Evolutionary conservation across 2,888 invertebrate genomes (phyloP).

Genomic region (Thyatira batis): DNA sequence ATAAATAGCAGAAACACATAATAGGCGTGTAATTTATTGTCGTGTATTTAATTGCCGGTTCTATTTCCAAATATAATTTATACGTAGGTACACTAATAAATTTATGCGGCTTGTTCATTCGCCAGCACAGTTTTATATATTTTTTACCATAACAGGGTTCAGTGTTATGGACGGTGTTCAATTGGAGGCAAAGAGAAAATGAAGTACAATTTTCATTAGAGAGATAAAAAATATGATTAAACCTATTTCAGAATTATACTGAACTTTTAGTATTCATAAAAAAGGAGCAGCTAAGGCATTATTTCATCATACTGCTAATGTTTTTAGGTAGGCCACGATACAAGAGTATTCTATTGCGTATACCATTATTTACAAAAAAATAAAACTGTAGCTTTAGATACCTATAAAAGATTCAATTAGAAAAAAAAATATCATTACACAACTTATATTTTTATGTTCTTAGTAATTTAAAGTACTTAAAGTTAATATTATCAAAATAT

Average conservation of each 20-base stretch:
- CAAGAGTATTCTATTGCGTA: too few relatives aligned
- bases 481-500: too few relatives aligned
- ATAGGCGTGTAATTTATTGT: constrained; percentile 49
- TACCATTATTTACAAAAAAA: too few relatives aligned
- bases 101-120: constrained; percentile 48
- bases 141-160: constrained; percentile 17
- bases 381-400: too few relatives aligned
- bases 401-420: too few relatives aligned
- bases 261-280: too few relatives aligned
- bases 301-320: too few relatives aligned
- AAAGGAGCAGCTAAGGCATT: neutral
- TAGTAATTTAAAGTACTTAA: too few relatives aligned
- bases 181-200: neutral
- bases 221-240: neutral
- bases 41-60: constrained; percentile 51
- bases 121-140: constrained; percentile 22
- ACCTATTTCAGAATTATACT: neutral
- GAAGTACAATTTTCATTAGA: neutral
- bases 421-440: too few relatives aligned
- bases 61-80: constrained; percentile 62
- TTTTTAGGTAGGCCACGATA: too few relatives aligned
- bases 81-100: constrained; percentile 50
- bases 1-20: constrained; percentile 46
- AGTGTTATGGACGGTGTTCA: constrained; percentile 12
- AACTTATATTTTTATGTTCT: too few relatives aligned